Percentiles rank a stretch among this genome's conserved stretches.
These are phyloP conservation scores for Diaperis boleti DNA, from an alignment of 2,888 invertebrate species.

Conservation along the genomic window DNA sequence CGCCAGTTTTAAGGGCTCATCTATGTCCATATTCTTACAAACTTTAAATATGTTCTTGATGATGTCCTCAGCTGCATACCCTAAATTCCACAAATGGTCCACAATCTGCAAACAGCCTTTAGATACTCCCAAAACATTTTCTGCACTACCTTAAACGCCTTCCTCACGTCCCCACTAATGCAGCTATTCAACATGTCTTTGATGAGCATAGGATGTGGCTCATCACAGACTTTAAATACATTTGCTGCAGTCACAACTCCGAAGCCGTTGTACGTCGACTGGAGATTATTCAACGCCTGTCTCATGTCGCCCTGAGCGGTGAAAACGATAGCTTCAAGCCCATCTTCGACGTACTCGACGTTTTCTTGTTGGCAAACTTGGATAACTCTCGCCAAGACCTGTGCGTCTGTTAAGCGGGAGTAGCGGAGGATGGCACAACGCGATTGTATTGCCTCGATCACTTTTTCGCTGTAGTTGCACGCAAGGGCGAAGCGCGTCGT, in stretches of 20 bases:
- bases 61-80: constrained; percentile 97
- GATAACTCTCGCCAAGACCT: constrained; percentile 85
- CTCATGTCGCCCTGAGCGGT: constrained; percentile 99
- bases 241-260: constrained; percentile 91
- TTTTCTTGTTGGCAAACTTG: constrained; percentile 82
- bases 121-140: constrained; percentile 22
- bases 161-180: constrained; percentile 82
- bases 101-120: constrained; percentile 72
- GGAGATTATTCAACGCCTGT: constrained; percentile 96
- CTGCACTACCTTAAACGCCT: constrained; percentile 78
- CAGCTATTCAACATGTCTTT: constrained; percentile 92
- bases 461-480: constrained; percentile 98
- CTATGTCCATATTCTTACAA: constrained; percentile 85
- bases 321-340: constrained; percentile 95
- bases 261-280: constrained; percentile 94
- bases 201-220: constrained; percentile 95
- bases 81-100: constrained; percentile 90
- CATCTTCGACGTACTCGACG: constrained; percentile 91
- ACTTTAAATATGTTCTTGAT: constrained; percentile 95
- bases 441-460: constrained; percentile 99
- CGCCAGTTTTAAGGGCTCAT: constrained; percentile 85
- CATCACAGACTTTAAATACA: constrained; percentile 99
- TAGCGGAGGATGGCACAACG: constrained; percentile 97
- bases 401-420: constrained; percentile 89
- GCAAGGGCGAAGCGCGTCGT: constrained; percentile 98